Evolutionary conservation across 2,888 invertebrate genomes (phyloP).

Genomic region (Silvanus unidentatus): DNA sequence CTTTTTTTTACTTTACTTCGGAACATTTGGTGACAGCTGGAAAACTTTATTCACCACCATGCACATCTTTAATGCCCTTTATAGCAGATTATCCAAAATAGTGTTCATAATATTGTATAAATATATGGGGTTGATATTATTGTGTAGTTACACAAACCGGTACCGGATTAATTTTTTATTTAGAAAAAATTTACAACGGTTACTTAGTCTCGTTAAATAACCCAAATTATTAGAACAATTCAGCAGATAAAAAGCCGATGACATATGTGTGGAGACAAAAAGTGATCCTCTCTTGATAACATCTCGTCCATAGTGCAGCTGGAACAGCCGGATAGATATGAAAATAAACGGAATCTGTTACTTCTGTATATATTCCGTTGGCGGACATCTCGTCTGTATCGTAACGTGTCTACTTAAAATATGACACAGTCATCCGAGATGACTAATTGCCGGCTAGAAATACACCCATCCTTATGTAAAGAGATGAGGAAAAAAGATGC

Average conservation of each 20-base stretch:
- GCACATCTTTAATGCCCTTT: slow-evolving; percentile 3
- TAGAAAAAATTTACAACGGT: slow-evolving; percentile 34
- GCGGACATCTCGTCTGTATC: neutral
- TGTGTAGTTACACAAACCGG: slow-evolving; percentile 20
- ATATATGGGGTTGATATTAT: slow-evolving; percentile 34
- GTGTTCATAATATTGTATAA: slow-evolving; percentile 40
- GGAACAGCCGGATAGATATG: neutral
- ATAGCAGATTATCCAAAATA: slow-evolving; percentile 21
- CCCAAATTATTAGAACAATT: no score
- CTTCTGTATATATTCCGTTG: neutral
- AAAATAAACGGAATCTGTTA: neutral
- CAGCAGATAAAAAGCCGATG: neutral
- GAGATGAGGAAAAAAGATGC: no score
- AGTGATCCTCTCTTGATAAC: neutral
- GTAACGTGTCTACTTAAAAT: neutral
- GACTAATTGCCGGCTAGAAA: slow-evolving; percentile 1
- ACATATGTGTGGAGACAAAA: slow-evolving; percentile 1
- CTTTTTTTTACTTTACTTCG: neutral
- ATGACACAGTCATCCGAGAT: slow-evolving; percentile 1
- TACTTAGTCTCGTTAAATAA: slow-evolving; percentile 23
- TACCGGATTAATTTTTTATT: slow-evolving; percentile 38
- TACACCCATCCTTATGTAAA: no score
- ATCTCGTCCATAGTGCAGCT: neutral
- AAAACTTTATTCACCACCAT: slow-evolving; percentile 2
- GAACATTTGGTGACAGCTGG: slow-evolving; percentile 6